Conservation (phyloP, 2,113 vertebrate species). For the Eublepharis macularius region DNA sequence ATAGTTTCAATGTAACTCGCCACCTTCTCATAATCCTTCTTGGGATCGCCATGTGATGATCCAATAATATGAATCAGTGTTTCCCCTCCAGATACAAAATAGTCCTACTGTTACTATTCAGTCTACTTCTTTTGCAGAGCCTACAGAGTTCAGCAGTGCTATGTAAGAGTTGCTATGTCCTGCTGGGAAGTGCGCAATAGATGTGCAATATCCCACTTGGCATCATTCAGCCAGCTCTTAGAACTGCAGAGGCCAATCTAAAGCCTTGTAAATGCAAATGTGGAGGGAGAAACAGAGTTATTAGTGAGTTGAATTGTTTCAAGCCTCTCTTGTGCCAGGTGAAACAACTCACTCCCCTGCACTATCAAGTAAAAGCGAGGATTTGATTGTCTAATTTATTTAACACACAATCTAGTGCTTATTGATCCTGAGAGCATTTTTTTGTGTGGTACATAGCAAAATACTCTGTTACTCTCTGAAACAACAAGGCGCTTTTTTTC, state of each 20-base stretch:
- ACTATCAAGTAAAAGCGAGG: conserved; percentile 1
- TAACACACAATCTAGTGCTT: neutral
- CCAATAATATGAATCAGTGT: neutral
- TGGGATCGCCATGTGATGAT: neutral
- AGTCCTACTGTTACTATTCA: neutral
- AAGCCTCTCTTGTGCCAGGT: neutral
- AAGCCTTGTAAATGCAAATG: neutral
- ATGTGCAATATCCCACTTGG: too few relatives aligned
- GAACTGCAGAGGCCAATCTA: neutral
- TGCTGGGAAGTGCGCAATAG: too few relatives aligned
- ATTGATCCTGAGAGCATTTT: conserved; percentile 28
- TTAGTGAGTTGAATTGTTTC: neutral
- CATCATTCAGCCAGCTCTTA: too few relatives aligned
- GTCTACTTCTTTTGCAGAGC: too few relatives aligned
- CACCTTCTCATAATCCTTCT: neutral
- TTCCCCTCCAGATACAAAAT: neutral
- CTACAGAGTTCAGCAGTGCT: too few relatives aligned
- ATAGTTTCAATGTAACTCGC: neutral
- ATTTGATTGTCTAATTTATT: conserved; percentile 9
- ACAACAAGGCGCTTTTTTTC: conserved; percentile 46
- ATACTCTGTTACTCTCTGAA: conserved; percentile 15
- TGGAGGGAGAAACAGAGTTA: neutral
- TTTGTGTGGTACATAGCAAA: conserved; percentile 14
- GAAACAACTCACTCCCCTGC: neutral
- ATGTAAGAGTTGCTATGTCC: too few relatives aligned